Evolutionary conservation across 1,140 invertebrate species (phyloP).

Genomic region (Hycleus cichorii): DNA sequence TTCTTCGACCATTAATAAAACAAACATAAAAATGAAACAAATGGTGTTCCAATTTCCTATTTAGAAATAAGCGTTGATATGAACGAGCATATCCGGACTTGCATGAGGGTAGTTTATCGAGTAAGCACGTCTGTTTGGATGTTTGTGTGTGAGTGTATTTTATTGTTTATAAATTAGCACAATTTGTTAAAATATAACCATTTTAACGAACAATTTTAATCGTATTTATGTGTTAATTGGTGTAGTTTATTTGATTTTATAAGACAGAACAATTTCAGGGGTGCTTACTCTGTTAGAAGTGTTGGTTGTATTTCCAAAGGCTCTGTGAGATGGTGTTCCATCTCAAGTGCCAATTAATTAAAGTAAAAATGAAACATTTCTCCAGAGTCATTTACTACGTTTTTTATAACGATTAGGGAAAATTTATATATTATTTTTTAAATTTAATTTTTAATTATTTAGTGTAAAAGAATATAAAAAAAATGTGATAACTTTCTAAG

Average conservation of each 20-base stretch:
- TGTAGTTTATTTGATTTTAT: too few species aligned
- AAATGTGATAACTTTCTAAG: conserved; percentile 22
- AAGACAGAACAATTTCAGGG: not conserved
- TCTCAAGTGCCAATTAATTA: conserved; percentile 4
- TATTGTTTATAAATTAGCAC: too few species aligned
- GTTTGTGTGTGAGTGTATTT: not conserved
- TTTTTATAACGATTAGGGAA: not conserved
- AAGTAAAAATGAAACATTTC: conserved; percentile 10
- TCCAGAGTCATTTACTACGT: conserved; percentile 7
- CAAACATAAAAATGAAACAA: too few species aligned
- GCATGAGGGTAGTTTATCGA: conserved; percentile 6
- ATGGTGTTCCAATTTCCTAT: conserved; percentile 27
- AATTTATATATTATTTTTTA: not conserved
- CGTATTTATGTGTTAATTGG: too few species aligned
- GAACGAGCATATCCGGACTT: conserved; percentile 1
- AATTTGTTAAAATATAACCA: too few species aligned
- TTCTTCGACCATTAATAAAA: conserved; percentile 1
- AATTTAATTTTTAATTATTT: conserved; percentile 12
- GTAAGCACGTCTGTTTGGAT: conserved; percentile 2
- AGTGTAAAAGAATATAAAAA: conserved; percentile 15
- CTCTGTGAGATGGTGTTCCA: conserved; percentile 10
- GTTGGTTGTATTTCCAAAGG: conserved; percentile 2
- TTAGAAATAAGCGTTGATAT: conserved; percentile 9
- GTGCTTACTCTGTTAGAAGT: conserved; percentile 11
- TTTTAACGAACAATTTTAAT: too few species aligned